phyloP scores from a whole-genome alignment of 2,797 vertebrate species.

The Dallia pectoralis region DNA sequence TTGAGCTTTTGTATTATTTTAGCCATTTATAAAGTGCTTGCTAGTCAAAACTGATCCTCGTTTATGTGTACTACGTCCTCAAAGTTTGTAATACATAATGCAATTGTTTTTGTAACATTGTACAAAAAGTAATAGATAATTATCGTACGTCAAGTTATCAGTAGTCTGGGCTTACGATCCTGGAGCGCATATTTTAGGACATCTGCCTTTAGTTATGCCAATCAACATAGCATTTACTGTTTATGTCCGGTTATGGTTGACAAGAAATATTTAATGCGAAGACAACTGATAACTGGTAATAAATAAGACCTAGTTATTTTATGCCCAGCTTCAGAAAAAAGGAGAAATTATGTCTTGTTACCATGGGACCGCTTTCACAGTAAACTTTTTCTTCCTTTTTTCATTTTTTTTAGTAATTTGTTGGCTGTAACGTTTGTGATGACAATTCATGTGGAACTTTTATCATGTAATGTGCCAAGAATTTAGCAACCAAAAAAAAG shows the following conservation, averaged over 20 bases:
- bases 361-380: not conserved
- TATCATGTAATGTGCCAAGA: slow-evolving; percentile 8
- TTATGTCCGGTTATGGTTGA: not conserved
- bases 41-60: no score
- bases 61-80: no score
- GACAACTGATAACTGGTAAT: not conserved
- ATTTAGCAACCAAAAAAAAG: not conserved
- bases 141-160: no score
- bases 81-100: no score
- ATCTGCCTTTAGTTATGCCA: slow-evolving; percentile 5
- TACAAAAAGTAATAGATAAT: no score
- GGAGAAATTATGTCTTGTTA: slow-evolving; percentile 4
- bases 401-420: not conserved
- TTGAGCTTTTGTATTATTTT: no score
- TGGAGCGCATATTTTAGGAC: not conserved
- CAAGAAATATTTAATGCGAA: slow-evolving; percentile 1
- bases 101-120: no score
- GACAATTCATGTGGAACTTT: slow-evolving; percentile 33
- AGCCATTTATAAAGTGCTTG: no score
- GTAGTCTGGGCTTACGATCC: no score
- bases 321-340: not conserved
- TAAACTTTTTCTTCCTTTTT: not conserved
- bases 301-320: not conserved
- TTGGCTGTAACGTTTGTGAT: slow-evolving; percentile 12
- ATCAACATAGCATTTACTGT: not conserved